These are phyloP conservation scores for Callimorpha dominula DNA, from an alignment of 2,888 invertebrate species.

Conservation along the genomic window DNA sequence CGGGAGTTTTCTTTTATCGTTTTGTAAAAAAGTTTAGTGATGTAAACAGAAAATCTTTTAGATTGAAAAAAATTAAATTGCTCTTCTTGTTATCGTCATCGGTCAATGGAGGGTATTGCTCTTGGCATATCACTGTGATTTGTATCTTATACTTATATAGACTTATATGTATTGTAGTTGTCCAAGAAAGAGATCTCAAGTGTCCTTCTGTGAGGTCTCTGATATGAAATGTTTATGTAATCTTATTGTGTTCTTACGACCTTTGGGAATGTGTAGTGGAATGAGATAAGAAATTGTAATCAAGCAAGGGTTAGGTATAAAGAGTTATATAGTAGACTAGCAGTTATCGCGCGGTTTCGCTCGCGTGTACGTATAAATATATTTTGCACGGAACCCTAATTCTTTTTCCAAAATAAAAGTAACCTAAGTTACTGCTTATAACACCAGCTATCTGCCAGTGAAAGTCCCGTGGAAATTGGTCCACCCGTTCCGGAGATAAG, in stretches of 20 bases:
- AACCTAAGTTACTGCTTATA: too few relatives aligned
- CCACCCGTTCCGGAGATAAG: too few relatives aligned
- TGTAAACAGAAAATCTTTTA: neutral
- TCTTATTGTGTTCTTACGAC: neutral
- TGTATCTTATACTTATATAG: neutral
- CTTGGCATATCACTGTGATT: neutral
- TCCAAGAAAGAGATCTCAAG: neutral
- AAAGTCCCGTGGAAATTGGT: too few relatives aligned
- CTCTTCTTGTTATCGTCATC: neutral
- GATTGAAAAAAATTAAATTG: neutral
- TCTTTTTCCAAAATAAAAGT: too few relatives aligned
- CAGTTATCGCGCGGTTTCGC: too few relatives aligned
- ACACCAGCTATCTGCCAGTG: too few relatives aligned
- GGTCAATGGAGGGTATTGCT: conserved; percentile 5
- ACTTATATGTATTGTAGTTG: neutral
- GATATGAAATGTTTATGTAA: conserved; percentile 1
- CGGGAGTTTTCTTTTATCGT: too few relatives aligned
- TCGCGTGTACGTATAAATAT: too few relatives aligned
- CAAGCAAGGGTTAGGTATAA: neutral
- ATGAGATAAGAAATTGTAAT: conserved; percentile 2
- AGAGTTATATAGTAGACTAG: too few relatives aligned
- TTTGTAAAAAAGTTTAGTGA: too few relatives aligned
- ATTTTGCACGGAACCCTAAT: too few relatives aligned
- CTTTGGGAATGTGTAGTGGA: neutral
- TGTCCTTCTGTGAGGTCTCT: conserved; percentile 3